Base-by-base conservation (phyloP, 2,113 vertebrate species). In the Felis catus region DNA sequence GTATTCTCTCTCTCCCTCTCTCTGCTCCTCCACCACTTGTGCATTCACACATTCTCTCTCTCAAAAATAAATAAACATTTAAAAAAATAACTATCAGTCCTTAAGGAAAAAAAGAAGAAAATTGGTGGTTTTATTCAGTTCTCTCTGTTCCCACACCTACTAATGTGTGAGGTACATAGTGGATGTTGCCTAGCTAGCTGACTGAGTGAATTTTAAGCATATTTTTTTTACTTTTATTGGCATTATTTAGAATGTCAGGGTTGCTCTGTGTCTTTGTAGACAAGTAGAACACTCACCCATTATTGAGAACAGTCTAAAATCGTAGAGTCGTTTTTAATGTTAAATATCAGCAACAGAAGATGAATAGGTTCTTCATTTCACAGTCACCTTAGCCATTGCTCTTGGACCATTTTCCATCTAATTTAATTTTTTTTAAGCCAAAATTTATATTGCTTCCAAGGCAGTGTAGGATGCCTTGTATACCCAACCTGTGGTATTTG, bases 291-390 rank as follows among this genome's bases (percentile, higher is more conserved):
- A 53, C 27, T 92, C 21, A 79, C 51, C 70, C 68, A 0, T 76
- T 91, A 83, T 19, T 81, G 70, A 66, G 68, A 51, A 39, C 23
- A 80, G 5, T 84, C 58, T 78, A 5, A 70, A 81, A 79, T 18
- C 23, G 65, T 9, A 63, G 21, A 76, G 29, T 82, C 12, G 12
- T 45, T 94, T 89, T 96, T 74, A 87, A 27, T 81, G 4, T 97
- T 91, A 93, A 74, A 7, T 71, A 36, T 96, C 48, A 93, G 51
- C 74, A 91, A 85, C n/a, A 25, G 25, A 70, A 90, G 29, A n/a
- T 70, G n/a, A 61, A 84, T 94, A 84, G 29, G 9, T 33, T 87
- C 33, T 93, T 81, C 80, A 94, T 94, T 96, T 95, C 71, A 85
- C 3, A 76, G 51, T 87, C 73, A 82, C 19, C 66, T 70, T 90